Conservation (phyloP, 2,113 vertebrate species). For the Anhinga anhinga region DNA sequence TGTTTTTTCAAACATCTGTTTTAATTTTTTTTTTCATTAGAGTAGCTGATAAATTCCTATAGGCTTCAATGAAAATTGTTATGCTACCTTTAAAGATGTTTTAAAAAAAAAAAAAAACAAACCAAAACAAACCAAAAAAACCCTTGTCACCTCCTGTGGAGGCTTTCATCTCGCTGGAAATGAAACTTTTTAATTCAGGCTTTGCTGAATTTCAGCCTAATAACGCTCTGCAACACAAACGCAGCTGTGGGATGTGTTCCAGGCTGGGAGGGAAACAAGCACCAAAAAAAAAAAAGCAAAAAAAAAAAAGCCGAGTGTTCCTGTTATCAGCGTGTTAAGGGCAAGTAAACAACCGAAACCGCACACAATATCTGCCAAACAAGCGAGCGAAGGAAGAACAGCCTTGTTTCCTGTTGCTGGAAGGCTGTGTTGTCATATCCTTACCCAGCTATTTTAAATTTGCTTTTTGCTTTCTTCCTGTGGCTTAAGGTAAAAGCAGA, state of each 20-base stretch:
- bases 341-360: background rate
- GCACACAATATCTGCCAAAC: rapidly evolving
- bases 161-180: background rate
- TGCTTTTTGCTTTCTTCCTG: background rate
- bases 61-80: background rate
- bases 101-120: too few relatives aligned
- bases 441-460: background rate
- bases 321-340: background rate
- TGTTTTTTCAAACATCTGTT: background rate
- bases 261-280: background rate
- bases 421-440: background rate
- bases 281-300: background rate
- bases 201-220: background rate
- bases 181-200: background rate
- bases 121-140: background rate
- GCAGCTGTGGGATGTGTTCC: rapidly evolving
- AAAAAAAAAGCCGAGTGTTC: background rate
- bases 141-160: background rate
- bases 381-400: background rate
- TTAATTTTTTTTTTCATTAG: background rate
- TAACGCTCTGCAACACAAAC: rapidly evolving
- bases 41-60: background rate
- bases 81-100: background rate
- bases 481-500: background rate
- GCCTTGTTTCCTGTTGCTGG: background rate